Conservation (phyloP, 2,888 invertebrate genomes). For the Cepaea hortensis region DNA sequence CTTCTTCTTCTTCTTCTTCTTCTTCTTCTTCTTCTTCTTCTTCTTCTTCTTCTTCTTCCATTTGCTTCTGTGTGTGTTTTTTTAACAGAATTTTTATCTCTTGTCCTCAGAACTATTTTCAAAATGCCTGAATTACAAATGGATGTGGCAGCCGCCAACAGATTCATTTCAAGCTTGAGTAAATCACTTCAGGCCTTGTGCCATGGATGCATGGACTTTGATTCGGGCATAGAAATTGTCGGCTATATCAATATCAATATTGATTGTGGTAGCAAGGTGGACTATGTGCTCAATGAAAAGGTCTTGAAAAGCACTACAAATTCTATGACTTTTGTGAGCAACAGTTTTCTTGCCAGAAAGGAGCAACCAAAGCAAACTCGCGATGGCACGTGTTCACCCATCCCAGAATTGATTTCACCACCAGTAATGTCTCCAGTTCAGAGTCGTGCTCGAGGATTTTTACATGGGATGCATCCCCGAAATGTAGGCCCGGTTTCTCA, state of each 20-base stretch:
- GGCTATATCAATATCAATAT: constrained; percentile 49
- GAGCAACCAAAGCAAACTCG: constrained; percentile 38
- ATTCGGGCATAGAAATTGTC: constrained; percentile 48
- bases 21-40: too few relatives aligned
- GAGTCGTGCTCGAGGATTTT: constrained; percentile 1
- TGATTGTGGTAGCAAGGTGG: constrained; percentile 49
- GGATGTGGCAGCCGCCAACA: constrained; percentile 49
- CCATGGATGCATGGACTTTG: constrained; percentile 51
- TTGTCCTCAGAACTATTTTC: background rate
- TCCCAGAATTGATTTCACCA: constrained; percentile 33
- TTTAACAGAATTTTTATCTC: too few relatives aligned
- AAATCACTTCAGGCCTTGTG: constrained; percentile 49
- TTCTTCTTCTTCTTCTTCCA: too few relatives aligned
- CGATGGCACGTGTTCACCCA: constrained; percentile 45
- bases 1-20: too few relatives aligned
- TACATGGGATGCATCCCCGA: constrained; percentile 10
- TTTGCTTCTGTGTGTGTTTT: background rate
- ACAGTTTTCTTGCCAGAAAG: constrained; percentile 48
- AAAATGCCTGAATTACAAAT: constrained; percentile 46
- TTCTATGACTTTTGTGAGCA: constrained; percentile 53
- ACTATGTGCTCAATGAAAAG: constrained; percentile 50
- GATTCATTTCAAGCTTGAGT: constrained; percentile 50
- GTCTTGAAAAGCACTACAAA: constrained; percentile 51
- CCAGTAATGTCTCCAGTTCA: constrained; percentile 5
- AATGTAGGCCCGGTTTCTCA: constrained; percentile 25